Conservation (phyloP, 2,888 invertebrate species). For the Sipunculus nudus region DNA sequence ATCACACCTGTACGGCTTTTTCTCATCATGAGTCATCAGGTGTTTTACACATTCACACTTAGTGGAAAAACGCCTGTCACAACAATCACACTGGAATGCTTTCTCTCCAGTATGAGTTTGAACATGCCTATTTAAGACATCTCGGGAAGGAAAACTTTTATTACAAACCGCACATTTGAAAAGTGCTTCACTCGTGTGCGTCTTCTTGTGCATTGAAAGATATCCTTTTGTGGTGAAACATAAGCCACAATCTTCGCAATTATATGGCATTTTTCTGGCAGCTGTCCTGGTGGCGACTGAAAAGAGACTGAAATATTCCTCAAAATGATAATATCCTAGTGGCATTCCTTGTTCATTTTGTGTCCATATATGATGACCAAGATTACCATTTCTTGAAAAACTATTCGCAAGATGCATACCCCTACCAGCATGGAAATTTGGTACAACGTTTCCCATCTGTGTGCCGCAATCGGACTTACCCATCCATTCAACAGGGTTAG, state of each 20-base stretch:
- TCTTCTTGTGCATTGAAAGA: neutral
- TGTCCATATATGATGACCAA: too few species aligned
- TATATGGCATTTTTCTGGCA: constrained; percentile 14
- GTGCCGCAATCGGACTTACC: too few species aligned
- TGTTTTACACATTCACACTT: constrained; percentile 3
- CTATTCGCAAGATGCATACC: too few species aligned
- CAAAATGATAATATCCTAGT: too few species aligned
- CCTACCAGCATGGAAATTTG: too few species aligned
- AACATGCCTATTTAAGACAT: constrained; percentile 4
- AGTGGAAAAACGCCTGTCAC: neutral
- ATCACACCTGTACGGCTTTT: constrained; percentile 14
- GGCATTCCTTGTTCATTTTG: too few species aligned
- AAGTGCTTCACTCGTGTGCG: neutral
- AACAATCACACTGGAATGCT: constrained; percentile 1
- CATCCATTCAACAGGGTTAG: too few species aligned
- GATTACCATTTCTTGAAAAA: too few species aligned
- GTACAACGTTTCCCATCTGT: too few species aligned
- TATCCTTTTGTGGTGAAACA: neutral
- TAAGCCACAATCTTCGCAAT: constrained; percentile 12
- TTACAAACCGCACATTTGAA: neutral
- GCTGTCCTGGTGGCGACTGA: too few species aligned
- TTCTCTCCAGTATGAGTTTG: neutral
- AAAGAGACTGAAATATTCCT: too few species aligned
- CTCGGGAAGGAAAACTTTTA: neutral
- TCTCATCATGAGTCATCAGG: constrained; percentile 10